Evolutionary conservation across 2,797 vertebrate genomes (phyloP), one percentile per base, ranked within the genome.

Genomic region (Mormyrus proboscirostris): DNA sequence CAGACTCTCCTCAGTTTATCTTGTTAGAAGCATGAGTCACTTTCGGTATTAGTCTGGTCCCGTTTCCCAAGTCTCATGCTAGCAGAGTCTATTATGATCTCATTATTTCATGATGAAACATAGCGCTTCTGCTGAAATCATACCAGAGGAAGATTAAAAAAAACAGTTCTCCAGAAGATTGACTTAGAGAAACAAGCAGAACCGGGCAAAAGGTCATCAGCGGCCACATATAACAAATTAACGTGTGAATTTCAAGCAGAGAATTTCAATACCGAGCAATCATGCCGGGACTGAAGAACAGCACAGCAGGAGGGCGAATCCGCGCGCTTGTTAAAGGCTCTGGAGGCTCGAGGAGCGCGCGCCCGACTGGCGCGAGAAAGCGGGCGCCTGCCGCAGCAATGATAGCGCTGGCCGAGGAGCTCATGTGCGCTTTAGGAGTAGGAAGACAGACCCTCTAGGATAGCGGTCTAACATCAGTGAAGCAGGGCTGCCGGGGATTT

Each of bases 91-190:
- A 84, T 51, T 84, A 51, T 25, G n/a, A 84, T 25, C 44, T 84
- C 19, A 50, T 84, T 84, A 84, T 51, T 84, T 84, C 82, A 84
- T 84, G 82, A 84, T 47, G 38, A 83, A 47, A 83, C 76, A 47
- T 44, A 44, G 44, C n/a, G 10, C 44, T 84, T 47, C 82, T 44
- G 9, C 44, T 22, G 47, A 84, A 84, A 49, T 84, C 44, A 84
- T 84, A 84, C 41, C n/a, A 51, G 8, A 84, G 47, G 47, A 84
- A 84, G n/a, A 84, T 49, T 29, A n/a, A 49, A 84, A 33, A 84
- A 49, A 84, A 12, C 47, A 50, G 47, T 84, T 84, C 82, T 49
- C 14, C 9, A 84, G 22, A 51, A 25, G 41, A 84, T 50, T 79
- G 19, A 84, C 44, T 84, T 84, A 29, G n/a, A 84, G 82, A 84